Conservation (phyloP, 2,797 vertebrate genomes). For the Cyclopterus lumpus region DNA sequence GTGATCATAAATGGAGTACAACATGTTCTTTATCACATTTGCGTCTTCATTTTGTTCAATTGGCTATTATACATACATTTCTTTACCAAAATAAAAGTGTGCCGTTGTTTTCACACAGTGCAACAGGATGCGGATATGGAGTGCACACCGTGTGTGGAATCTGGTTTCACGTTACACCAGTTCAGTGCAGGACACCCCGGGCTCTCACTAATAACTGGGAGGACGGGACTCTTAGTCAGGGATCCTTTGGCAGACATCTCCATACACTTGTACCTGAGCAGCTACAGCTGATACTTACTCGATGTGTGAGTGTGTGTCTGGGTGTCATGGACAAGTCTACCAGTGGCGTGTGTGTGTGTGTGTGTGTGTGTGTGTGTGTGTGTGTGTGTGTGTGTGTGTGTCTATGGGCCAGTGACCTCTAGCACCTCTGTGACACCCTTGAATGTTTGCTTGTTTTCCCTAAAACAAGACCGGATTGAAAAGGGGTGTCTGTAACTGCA, state of each 20-base stretch:
- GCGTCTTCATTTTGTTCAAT: background rate
- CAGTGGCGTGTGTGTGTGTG: too few relatives aligned
- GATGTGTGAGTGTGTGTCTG: background rate
- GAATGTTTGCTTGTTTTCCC: conserved; percentile 77
- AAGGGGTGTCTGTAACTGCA: conserved; percentile 66
- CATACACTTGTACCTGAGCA: conserved; percentile 55
- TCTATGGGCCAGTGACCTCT: conserved; percentile 64
- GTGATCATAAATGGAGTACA: background rate
- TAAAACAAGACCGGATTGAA: conserved; percentile 64
- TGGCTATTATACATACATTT: background rate
- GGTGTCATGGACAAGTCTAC: too few relatives aligned
- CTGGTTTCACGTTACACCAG: conserved; percentile 57
- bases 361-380: background rate
- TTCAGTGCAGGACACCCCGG: conserved; percentile 39
- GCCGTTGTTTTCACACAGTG: conserved; percentile 18
- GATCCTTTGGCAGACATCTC: conserved; percentile 53
- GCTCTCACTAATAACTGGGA: conserved; percentile 49
- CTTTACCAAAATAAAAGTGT: background rate
- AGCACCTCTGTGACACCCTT: conserved; percentile 69
- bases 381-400: conserved; percentile 11
- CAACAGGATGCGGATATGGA: conserved; percentile 26
- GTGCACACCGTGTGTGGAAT: conserved; percentile 26
- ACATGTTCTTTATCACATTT: background rate
- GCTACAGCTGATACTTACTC: conserved; percentile 34
- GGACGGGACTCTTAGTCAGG: conserved; percentile 31